Percentiles rank a stretch among this genome's conserved stretches.
These are phyloP conservation scores for Ateles fusciceps DNA, from an alignment of 2,797 vertebrate genomes.

Conservation along the genomic window DNA sequence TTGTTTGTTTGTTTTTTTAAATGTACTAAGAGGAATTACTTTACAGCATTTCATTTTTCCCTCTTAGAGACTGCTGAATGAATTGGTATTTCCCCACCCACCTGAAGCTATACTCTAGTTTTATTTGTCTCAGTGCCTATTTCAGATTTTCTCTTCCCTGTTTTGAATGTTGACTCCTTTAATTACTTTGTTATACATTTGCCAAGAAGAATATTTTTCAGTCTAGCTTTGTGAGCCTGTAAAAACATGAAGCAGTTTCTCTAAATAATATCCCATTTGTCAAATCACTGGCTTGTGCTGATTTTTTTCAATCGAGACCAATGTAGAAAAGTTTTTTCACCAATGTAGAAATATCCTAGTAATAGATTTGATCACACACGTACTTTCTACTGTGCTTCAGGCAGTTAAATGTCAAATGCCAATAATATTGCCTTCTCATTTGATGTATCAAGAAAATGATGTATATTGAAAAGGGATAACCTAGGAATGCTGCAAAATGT, in stretches of 20 bases:
- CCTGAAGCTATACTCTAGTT: constrained; percentile 1
- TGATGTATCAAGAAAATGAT: background rate
- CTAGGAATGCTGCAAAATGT: background rate
- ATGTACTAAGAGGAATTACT: background rate
- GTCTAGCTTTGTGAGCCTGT: constrained; percentile 32
- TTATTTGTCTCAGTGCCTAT: constrained; percentile 50
- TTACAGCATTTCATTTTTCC: background rate
- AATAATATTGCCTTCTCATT: background rate
- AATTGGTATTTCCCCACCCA: background rate
- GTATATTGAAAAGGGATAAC: constrained; percentile 4
- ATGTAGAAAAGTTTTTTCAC: background rate
- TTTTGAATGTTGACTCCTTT: constrained; percentile 69
- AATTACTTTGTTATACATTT: constrained; percentile 62
- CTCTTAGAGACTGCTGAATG: background rate
- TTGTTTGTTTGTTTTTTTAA: background rate
- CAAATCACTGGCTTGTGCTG: constrained; percentile 16
- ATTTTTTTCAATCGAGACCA: background rate
- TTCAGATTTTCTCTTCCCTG: constrained; percentile 63
- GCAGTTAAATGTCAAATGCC: constrained; percentile 20
- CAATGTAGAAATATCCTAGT: background rate
- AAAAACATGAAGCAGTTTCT: constrained; percentile 64
- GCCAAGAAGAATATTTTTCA: constrained; percentile 72
- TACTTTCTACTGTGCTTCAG: background rate
- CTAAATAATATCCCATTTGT: constrained; percentile 52
- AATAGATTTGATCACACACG: constrained; percentile 22